Conservation (phyloP, 2,888 invertebrate genomes). For the Hyles lineata region DNA sequence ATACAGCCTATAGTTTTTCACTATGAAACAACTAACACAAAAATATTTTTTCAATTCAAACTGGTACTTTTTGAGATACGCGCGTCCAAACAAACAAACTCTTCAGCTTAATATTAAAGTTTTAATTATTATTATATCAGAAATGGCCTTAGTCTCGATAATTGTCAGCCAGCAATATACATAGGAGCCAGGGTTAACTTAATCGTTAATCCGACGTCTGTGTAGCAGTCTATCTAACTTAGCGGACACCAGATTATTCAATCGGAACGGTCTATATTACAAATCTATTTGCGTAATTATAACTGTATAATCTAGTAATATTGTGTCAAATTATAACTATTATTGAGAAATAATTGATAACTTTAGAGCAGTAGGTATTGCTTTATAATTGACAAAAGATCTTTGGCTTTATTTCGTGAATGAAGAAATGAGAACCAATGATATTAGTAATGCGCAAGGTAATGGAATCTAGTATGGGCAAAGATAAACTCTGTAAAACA, state of each 20-base stretch:
- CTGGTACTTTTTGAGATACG: too few relatives aligned
- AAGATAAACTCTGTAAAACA: too few relatives aligned
- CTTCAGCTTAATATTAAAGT: background rate
- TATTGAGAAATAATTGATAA: background rate
- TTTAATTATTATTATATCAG: background rate
- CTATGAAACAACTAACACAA: too few relatives aligned
- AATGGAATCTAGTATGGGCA: too few relatives aligned
- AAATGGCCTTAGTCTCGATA: background rate
- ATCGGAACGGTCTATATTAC: background rate
- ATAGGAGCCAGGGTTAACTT: background rate
- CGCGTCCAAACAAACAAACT: too few relatives aligned
- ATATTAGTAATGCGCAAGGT: too few relatives aligned
- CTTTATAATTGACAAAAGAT: too few relatives aligned
- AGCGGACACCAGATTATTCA: conserved; percentile 2
- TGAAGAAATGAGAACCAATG: too few relatives aligned
- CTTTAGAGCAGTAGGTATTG: too few relatives aligned
- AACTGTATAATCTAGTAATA: background rate
- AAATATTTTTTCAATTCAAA: too few relatives aligned
- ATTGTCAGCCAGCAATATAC: background rate
- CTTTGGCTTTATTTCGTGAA: too few relatives aligned
- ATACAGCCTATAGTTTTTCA: too few relatives aligned
- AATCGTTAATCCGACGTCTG: background rate
- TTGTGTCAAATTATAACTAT: background rate
- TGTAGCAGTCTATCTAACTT: background rate
- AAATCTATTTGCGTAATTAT: background rate